Base-by-base conservation (phyloP, 1,140 invertebrate species). In the Oryzaephilus surinamensis region DNA sequence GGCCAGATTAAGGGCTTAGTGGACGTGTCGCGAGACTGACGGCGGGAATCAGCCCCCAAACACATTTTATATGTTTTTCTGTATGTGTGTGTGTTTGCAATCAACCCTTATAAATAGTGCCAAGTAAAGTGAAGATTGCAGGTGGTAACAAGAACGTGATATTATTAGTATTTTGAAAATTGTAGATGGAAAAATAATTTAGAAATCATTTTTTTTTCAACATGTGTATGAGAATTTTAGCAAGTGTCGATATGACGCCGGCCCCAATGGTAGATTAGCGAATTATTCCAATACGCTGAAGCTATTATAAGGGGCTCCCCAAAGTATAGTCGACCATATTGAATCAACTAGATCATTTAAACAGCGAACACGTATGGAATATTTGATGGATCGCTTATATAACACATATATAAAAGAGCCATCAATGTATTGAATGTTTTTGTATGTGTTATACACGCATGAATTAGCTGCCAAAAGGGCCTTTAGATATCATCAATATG, bases 1-100 rank as follows among this genome's bases (percentile, higher is more conserved):
- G 67, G 66, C 67, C 67, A 68, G 69, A 69, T 69, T 72, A 71
- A 72, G 63, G 66, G 69, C 70, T 72, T 72, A 70, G 65, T 65
- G 67, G 52, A 54, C 49, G 52, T 38, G 36, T 38, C 36, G 27
- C 26, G 18, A 30, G 36, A 31, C 27, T 38, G 36, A 38, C 36
- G 27, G 24, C 36, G 27, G 36, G 36, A 38, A 38, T 38, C 36
- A 38, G 30, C 26, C 35, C 35, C 27, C n/a, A n/a, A n/a, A n/a
- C n/a, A n/a, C n/a, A n/a, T n/a, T n/a, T n/a, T n/a, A n/a, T n/a
- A n/a, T n/a, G n/a, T n/a, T n/a, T n/a, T n/a, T n/a, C n/a, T n/a
- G n/a, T n/a, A n/a, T n/a, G n/a, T n/a, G n/a, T n/a, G n/a, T 15
- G 11, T 13, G 11, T 10, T 15, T 29, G 35, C 35, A 38, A 38